Evolutionary conservation across 2,113 vertebrate species (phyloP).

Genomic region (Clarias gariepinus): DNA sequence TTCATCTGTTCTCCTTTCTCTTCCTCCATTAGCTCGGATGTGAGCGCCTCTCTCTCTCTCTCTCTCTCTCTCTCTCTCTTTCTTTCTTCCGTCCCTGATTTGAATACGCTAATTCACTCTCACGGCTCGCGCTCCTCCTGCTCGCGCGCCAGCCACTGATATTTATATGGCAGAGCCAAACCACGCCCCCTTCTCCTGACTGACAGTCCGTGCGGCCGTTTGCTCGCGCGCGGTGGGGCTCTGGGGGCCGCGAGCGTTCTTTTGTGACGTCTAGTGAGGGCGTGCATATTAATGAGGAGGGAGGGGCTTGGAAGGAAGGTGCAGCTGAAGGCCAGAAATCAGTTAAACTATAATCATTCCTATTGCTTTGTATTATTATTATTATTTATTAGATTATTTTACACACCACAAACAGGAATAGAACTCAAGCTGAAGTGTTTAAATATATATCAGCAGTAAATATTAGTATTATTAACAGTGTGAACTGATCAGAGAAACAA

Average conservation of each 20-base stretch:
- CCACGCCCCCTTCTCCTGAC: not conserved
- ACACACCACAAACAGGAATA: not conserved
- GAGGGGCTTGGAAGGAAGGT: not conserved
- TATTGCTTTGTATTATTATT: not conserved
- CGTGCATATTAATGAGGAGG: constrained; percentile 26
- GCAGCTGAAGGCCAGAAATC: not conserved
- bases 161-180: constrained; percentile 2
- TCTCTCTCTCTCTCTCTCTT: too few species aligned
- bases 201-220: not conserved
- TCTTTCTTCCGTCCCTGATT: constrained; percentile 5
- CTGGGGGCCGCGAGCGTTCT: not conserved
- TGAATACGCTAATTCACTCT: not conserved
- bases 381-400: not conserved
- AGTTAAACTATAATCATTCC: not conserved
- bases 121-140: not conserved
- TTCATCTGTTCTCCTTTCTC: constrained; percentile 29
- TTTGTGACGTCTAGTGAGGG: not conserved
- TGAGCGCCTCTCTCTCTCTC: not conserved
- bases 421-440: not conserved
- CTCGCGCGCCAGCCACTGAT: not conserved
- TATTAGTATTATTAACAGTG: not conserved
- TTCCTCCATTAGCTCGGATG: constrained; percentile 23
- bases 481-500: not conserved
- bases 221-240: not conserved
- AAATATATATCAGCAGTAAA: not conserved